A percentile compares a stretch with the other conserved stretches of the same genome.
Conservation (phyloP, 2,888 invertebrate species). For the Habrosyne pyritoides region DNA sequence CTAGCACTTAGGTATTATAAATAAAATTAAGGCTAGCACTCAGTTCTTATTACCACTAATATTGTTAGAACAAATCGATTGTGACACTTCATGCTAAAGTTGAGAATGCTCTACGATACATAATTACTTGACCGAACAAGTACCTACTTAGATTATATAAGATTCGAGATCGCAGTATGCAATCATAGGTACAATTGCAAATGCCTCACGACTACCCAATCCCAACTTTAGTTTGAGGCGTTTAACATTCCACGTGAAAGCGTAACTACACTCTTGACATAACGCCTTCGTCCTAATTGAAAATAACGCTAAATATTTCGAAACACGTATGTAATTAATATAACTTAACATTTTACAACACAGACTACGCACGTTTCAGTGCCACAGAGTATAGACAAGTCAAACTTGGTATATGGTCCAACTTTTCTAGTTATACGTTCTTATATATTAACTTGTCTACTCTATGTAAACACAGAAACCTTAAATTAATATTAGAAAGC, state of each 20-base stretch:
- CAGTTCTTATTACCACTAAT: slow-evolving; percentile 78
- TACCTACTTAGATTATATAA: background rate
- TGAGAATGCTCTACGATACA: background rate
- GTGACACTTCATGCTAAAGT: slow-evolving; percentile 38
- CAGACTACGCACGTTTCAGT: slow-evolving; percentile 15
- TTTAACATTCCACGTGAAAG: slow-evolving; percentile 44
- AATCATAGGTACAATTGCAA: background rate
- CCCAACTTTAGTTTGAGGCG: slow-evolving; percentile 29
- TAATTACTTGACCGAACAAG: background rate
- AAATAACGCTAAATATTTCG: slow-evolving; percentile 60
- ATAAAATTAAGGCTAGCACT: slow-evolving; percentile 82
- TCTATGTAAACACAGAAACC: slow-evolving; percentile 6
- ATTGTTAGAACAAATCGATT: slow-evolving; percentile 57
- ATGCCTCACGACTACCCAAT: slow-evolving; percentile 12
- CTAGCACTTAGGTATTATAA: slow-evolving; percentile 79
- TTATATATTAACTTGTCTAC: slow-evolving; percentile 1
- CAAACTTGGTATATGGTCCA: slow-evolving; percentile 6
- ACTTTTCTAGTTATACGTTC: background rate
- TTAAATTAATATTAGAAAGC: slow-evolving; percentile 7
- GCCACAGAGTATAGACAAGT: slow-evolving; percentile 7
- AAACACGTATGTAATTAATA: slow-evolving; percentile 46
- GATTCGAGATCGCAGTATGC: background rate
- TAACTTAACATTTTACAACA: slow-evolving; percentile 51
- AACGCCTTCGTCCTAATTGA: slow-evolving; percentile 45
- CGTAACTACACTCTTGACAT: slow-evolving; percentile 37